Evolutionary conservation across 2,113 vertebrate genomes (phyloP).

Genomic region (Glaucomys volans): DNA sequence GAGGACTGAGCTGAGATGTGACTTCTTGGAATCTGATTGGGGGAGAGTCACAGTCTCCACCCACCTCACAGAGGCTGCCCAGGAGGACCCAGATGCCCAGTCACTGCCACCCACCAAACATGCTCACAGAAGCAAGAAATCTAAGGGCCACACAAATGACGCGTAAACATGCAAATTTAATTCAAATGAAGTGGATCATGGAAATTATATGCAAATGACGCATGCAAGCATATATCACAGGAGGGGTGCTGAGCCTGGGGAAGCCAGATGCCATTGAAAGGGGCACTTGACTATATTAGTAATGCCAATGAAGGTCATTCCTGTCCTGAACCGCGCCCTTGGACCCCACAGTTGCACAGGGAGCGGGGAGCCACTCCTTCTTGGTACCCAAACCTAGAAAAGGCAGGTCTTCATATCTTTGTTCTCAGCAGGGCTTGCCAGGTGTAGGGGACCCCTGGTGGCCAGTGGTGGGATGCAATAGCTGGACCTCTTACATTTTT

Average conservation of each 20-base stretch:
- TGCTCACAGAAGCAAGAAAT: background rate
- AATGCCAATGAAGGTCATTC: too few relatives aligned
- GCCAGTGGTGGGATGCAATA: background rate
- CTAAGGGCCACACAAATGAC: background rate
- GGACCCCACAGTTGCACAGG: background rate
- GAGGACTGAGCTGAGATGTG: background rate
- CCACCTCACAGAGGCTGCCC: background rate
- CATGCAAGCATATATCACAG: background rate
- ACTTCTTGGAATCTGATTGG: background rate
- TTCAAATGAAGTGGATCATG: background rate
- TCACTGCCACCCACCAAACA: background rate
- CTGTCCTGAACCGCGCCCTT: too few relatives aligned
- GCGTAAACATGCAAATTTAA: background rate
- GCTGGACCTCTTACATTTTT: background rate
- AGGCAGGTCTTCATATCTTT: fast-evolving
- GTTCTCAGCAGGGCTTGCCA: background rate
- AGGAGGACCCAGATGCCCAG: background rate
- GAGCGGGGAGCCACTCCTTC: background rate
- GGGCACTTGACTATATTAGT: too few relatives aligned
- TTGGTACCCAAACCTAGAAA: too few relatives aligned
- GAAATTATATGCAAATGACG: background rate
- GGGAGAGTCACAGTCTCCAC: background rate
- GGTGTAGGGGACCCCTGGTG: background rate
- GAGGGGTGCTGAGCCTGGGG: too few relatives aligned
- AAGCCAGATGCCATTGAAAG: background rate